Percentiles rank a stretch among this genome's conserved stretches.
Conservation (phyloP, 1,140 invertebrate genomes). For the Streblospio benedicti region DNA sequence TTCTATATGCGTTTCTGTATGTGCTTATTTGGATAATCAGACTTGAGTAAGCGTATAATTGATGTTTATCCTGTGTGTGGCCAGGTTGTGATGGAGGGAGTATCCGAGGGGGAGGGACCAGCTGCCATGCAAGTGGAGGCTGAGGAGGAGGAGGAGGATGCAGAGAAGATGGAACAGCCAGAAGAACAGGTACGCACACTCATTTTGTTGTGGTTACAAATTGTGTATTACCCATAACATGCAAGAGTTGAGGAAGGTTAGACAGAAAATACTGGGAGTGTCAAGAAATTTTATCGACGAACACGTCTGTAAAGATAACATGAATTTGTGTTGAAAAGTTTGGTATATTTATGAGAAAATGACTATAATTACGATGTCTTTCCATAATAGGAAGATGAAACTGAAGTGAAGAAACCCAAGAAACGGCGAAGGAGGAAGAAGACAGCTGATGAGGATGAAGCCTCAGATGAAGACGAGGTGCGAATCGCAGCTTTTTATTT, state of each 20-base stretch:
- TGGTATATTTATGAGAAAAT: neutral
- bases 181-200: neutral
- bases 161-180: neutral
- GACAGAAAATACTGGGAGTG: constrained; percentile 16
- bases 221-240: neutral
- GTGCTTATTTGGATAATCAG: too few species aligned
- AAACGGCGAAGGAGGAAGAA: constrained; percentile 50
- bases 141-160: constrained; percentile 23
- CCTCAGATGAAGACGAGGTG: constrained; percentile 5
- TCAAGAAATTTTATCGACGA: constrained; percentile 18
- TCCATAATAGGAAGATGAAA: neutral
- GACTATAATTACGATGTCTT: neutral
- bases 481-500: too few species aligned
- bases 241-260: constrained; percentile 16
- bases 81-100: too few species aligned
- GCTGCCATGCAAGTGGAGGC: constrained; percentile 14
- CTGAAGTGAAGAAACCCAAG: constrained; percentile 20
- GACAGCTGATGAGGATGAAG: neutral
- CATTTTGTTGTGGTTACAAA: neutral
- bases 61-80: too few species aligned
- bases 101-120: constrained; percentile 8
- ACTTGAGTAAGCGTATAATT: too few species aligned
- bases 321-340: constrained; percentile 15
- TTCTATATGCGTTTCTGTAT: too few species aligned
- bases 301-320: constrained; percentile 6